These are phyloP conservation scores for Noturus placidus DNA, from an alignment of 2,113 vertebrate species.

Conservation along the genomic window DNA sequence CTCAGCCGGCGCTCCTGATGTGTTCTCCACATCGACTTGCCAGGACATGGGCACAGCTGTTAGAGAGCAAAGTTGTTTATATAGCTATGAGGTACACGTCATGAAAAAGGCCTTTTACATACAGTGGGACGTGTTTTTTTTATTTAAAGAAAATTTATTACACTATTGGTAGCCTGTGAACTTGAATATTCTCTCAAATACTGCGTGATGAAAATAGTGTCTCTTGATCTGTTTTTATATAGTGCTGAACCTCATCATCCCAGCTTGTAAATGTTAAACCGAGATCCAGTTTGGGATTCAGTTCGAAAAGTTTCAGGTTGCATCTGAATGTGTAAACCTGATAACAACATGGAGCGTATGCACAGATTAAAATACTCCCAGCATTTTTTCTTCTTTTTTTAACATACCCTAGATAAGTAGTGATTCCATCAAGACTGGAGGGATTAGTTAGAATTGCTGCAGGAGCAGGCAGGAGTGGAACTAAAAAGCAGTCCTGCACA, in stretches of 20 bases:
- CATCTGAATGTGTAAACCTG: background rate
- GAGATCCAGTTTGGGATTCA: background rate
- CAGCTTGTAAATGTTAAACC: background rate
- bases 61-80: background rate
- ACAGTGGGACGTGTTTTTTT: background rate
- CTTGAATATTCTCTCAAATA: background rate
- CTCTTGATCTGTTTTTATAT: background rate
- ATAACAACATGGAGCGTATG: background rate
- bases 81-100: background rate
- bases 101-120: background rate
- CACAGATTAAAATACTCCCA: background rate
- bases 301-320: background rate
- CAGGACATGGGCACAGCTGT: background rate
- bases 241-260: background rate
- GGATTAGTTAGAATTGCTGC: background rate
- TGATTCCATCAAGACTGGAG: background rate
- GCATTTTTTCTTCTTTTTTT: background rate
- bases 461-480: background rate
- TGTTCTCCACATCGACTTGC: background rate
- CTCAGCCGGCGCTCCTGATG: constrained; percentile 38
- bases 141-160: no score
- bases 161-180: background rate
- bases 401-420: background rate
- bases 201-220: background rate
- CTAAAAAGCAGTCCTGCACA: background rate